phyloP scores from a whole-genome alignment of 2,888 invertebrate species.

The Eupithecia centaureata region DNA sequence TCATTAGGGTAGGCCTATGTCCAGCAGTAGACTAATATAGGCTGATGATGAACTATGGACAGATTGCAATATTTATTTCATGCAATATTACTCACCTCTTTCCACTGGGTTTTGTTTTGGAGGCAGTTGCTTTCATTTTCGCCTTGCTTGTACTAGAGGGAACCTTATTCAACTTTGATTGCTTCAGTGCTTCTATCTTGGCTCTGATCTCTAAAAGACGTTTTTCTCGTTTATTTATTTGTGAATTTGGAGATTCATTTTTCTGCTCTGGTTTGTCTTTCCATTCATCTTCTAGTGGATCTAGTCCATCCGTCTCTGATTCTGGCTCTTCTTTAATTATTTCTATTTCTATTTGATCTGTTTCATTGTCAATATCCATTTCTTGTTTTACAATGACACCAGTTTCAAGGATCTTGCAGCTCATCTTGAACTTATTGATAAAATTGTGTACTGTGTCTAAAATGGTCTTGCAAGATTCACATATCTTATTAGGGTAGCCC shows the following conservation, averaged over 20 bases:
- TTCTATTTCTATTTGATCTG: neutral
- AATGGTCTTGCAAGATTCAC: slow-evolving; percentile 12
- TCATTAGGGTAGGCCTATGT: no score
- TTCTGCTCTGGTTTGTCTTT: neutral
- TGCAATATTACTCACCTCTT: neutral
- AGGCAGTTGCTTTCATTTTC: neutral
- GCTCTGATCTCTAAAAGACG: slow-evolving; percentile 7
- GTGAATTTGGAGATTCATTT: neutral
- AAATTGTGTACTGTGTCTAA: neutral
- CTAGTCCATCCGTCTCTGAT: neutral
- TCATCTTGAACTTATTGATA: neutral
- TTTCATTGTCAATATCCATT: neutral
- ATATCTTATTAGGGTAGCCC: slow-evolving; percentile 11
- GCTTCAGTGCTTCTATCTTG: neutral
- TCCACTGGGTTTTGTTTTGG: neutral
- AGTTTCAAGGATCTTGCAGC: slow-evolving; percentile 2
- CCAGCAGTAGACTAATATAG: no score
- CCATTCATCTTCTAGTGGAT: neutral
- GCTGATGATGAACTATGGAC: no score
- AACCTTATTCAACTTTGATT: neutral
- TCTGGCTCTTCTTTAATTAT: neutral
- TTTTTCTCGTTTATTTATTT: slow-evolving; percentile 1
- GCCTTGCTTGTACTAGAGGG: neutral
- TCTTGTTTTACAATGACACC: neutral
- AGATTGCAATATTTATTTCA: neutral